Evolutionary conservation across 2,797 vertebrate species (phyloP).

Genomic region (Gymnoscopelus microlampas): DNA sequence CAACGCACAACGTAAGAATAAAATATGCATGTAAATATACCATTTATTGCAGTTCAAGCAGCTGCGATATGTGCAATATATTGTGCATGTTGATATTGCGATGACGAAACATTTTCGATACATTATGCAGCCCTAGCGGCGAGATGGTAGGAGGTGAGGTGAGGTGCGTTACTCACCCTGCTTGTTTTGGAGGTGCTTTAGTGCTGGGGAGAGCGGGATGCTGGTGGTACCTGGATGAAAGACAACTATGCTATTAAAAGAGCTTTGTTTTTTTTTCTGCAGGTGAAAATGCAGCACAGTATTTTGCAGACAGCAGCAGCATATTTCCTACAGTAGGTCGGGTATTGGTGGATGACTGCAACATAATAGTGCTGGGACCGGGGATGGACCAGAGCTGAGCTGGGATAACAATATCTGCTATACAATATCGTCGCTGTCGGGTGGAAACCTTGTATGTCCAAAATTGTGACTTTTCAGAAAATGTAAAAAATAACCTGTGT

Average conservation of each 20-base stretch:
- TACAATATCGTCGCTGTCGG: too few species aligned
- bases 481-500: too few species aligned
- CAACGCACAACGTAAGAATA: too few species aligned
- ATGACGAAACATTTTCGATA: too few species aligned
- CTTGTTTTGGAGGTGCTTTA: constrained; percentile 88
- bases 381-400: constrained; percentile 57
- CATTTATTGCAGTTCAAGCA: too few species aligned
- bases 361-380: constrained; percentile 71
- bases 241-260: constrained; percentile 87
- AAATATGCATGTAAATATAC: too few species aligned
- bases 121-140: constrained; percentile 9
- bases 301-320: constrained; percentile 78
- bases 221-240: constrained; percentile 86
- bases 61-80: too few species aligned
- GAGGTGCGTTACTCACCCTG: constrained; percentile 84
- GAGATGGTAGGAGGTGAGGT: constrained; percentile 41
- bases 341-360: constrained; percentile 66
- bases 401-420: constrained; percentile 19
- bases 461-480: too few species aligned
- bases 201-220: constrained; percentile 85
- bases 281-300: constrained; percentile 82
- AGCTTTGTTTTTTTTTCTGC: constrained; percentile 63
- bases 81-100: too few species aligned
- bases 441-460: too few species aligned
- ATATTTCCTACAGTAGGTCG: constrained; percentile 53